phyloP scores from a whole-genome alignment of 2,797 vertebrate genomes.

The Chloroceryle amazona region DNA sequence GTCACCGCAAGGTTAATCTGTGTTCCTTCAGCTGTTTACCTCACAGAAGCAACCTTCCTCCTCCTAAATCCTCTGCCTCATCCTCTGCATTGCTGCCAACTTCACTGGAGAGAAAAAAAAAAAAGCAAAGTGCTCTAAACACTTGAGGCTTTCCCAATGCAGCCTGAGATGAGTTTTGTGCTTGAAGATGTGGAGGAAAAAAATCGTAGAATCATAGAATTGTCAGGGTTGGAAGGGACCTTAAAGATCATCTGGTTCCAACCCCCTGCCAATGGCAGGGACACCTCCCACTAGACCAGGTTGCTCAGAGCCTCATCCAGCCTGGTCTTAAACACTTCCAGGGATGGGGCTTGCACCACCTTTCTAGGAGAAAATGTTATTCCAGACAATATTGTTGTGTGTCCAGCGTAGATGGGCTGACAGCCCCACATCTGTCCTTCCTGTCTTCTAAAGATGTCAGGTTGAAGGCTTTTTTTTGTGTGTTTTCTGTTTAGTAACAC shows the following conservation, averaged over 20 bases:
- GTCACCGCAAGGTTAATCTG: neutral
- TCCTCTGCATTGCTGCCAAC: neutral
- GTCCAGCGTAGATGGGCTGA: neutral
- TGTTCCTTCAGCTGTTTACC: neutral
- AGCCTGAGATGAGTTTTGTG: neutral
- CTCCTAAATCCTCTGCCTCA: neutral
- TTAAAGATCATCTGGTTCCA: no score
- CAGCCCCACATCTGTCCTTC: neutral
- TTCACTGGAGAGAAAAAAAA: neutral
- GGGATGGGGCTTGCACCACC: no score
- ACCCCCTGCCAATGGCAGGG: no score
- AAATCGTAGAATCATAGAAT: neutral
- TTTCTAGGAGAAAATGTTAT: neutral
- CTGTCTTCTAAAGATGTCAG: neutral
- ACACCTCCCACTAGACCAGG: no score
- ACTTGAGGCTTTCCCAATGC: neutral
- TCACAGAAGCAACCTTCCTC: neutral
- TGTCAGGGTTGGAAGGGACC: no score
- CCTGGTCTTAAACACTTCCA: no score
- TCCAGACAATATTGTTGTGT: neutral
- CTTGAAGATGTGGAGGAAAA: neutral
- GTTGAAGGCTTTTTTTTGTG: neutral
- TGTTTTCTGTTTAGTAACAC: neutral
- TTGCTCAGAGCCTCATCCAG: no score
- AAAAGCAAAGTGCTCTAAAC: neutral